Base-by-base conservation (phyloP, 2,888 invertebrate genomes). In the Meandrusa payeni region DNA sequence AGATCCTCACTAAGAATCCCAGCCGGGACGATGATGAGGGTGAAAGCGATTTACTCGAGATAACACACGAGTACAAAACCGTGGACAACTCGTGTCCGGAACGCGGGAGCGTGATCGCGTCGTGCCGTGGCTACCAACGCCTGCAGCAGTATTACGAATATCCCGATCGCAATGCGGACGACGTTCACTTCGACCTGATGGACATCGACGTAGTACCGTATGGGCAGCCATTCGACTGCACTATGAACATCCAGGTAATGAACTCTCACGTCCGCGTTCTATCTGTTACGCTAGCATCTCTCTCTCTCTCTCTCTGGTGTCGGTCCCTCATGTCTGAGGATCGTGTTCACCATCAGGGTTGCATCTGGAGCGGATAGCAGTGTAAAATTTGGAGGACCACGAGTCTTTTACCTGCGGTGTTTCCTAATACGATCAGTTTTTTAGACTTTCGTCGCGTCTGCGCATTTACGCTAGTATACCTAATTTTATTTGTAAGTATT, bases 181-280 rank as follows among this genome's bases (percentile, higher is more conserved):
- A 93, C 57, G 91, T 93, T 2, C 82, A 69, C 58, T 92, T 92
- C 57, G 91, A 92, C 55, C 79, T 93, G 38, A 88, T 91, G 62
- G 92, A 93, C 46, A 90, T 93, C 52, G 93, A 92, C 45, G 74
- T 88, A 12, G 89, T 93, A 15, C 89, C 90, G 5, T 90, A 91
- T 49, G 93, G 93, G 0, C 89, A 92, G 57, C 89, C 90, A 20
- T 92, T 93, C 61, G 90, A 90, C 57, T 91, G 93, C 42, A 89
- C 90, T 15, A 91, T 93, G 65, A 90, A 91, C 58, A 90, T 92
- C 53, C 89, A 90, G 80, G 90, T 91, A 55, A 52, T 12, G 5
- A 15, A 4, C 12, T 20, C 9, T 22, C 15, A 15, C 4, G 2
- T 3, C 4, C 15, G 4, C 4, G 5, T 5, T 13, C 1, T 10